These are phyloP conservation scores for Potamilus streckersoni DNA, from an alignment of 1,140 invertebrate genomes.

Conservation along the genomic window DNA sequence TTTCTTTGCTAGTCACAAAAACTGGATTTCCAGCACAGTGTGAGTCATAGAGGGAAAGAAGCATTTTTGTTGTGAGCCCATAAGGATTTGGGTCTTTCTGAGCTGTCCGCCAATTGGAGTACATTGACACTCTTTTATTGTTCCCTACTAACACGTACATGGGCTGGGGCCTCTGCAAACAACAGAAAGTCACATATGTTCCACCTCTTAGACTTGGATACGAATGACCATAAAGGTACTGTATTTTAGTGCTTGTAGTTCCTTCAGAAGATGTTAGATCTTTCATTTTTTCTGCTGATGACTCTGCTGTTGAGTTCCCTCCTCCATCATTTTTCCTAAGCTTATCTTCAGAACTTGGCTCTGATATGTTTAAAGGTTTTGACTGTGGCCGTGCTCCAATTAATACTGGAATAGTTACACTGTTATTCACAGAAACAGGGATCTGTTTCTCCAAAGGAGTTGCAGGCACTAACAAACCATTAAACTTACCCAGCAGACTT, in stretches of 20 bases:
- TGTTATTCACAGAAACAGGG: too few relatives aligned
- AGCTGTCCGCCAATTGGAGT: slow-evolving; percentile 91
- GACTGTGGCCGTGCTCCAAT: too few relatives aligned
- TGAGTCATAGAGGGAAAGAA: slow-evolving; percentile 72
- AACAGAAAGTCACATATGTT: slow-evolving; percentile 85
- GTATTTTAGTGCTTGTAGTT: slow-evolving; percentile 18
- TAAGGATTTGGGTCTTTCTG: slow-evolving; percentile 74
- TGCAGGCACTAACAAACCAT: too few relatives aligned
- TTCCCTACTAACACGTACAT: slow-evolving; percentile 85
- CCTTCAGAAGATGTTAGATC: background rate
- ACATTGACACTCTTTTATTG: slow-evolving; percentile 94
- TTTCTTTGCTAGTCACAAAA: slow-evolving; percentile 75
- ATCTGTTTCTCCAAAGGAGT: too few relatives aligned
- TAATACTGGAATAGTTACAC: too few relatives aligned
- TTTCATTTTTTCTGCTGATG: slow-evolving; percentile 2
- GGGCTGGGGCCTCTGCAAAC: slow-evolving; percentile 89
- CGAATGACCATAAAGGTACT: slow-evolving; percentile 50
- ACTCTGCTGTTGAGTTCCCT: background rate
- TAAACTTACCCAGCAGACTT: too few relatives aligned
- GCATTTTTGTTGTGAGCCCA: slow-evolving; percentile 77
- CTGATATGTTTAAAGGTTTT: too few relatives aligned
- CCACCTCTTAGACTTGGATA: slow-evolving; percentile 54
- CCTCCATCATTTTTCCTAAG: slow-evolving; percentile 7
- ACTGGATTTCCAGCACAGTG: slow-evolving; percentile 76
- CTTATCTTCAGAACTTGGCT: background rate